Evolutionary conservation across 1,140 invertebrate species (phyloP), one percentile per base, ranked within the genome.

Genomic region (Pinna nobilis): DNA sequence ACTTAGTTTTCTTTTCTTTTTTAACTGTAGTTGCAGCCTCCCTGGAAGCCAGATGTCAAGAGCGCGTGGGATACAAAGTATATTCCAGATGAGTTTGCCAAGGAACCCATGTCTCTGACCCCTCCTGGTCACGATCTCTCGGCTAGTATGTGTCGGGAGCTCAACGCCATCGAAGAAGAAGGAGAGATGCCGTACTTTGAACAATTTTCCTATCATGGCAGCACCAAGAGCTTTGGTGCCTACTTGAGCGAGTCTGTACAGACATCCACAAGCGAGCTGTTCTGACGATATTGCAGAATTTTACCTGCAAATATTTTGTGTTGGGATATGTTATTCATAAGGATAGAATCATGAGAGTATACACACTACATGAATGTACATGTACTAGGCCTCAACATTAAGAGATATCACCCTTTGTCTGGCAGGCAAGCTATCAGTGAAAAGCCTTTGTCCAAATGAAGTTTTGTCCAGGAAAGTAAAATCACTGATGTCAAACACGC

Each of bases 191-290:
- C 92, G 3, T 92, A 94, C 84, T 95, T 95, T 87, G 92, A 93
- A 49, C 93, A 94, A 82, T 95, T 95, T 84, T 94, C 93, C n/a
- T 95, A 93, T 87, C 93, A 92, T 74, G 82, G 84, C 15, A 83
- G 82, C 32, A 77, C 84, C 35, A 74, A 73, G 44, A 82, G 78
- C n/a, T 82, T 76, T 67, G 83, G 81, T n/a, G 82, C 78, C 49
- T 85, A 85, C 59, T 70, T 85, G 25, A 82, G 81, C 61, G 63
- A 72, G 11, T 82, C 76, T 91, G 93, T 47, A 30, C 28, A 41
- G 33, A n/a, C n/a, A n/a, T 61, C 61, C 15, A 61, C 63, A 15
- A 55, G 61, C 32, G 72, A 74, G 67, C 37, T 71, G 35, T 78
- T 74, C 59, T 78, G 60, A 77, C 33, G 23, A 59, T 6, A 28